phyloP scores from a whole-genome alignment of 2,113 vertebrate species.

The Percina caprodes region DNA sequence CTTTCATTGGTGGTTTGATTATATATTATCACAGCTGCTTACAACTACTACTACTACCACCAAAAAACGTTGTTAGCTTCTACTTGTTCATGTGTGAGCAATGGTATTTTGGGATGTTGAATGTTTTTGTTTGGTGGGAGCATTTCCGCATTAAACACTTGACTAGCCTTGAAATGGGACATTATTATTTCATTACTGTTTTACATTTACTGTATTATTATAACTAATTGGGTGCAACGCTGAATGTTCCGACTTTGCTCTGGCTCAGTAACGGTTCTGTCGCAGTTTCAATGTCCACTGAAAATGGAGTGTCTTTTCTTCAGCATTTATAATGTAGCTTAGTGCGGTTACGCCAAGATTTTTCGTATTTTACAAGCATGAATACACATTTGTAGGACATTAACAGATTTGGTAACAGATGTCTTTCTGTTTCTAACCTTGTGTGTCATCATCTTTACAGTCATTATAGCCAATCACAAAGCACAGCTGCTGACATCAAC shows the following conservation, averaged over 20 bases:
- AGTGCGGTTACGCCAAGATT: not conserved
- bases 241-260: not conserved
- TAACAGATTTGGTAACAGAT: not conserved
- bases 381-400: not conserved
- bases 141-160: not conserved
- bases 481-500: not conserved
- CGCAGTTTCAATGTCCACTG: not conserved
- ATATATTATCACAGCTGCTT: not conserved
- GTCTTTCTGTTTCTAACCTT: not conserved
- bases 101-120: not conserved
- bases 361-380: not conserved
- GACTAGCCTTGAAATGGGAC: not conserved
- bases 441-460: not conserved
- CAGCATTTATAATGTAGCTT: not conserved
- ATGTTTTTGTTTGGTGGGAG: not conserved
- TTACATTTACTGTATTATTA: too few species aligned
- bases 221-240: not conserved
- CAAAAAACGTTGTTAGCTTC: too few species aligned
- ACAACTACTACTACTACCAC: not conserved
- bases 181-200: not conserved
- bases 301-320: not conserved
- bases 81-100: not conserved
- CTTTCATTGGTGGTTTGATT: not conserved
- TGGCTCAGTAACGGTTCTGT: not conserved
- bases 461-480: not conserved